Conservation (phyloP, 2,113 vertebrate species). For the Crypturellus undulatus region DNA sequence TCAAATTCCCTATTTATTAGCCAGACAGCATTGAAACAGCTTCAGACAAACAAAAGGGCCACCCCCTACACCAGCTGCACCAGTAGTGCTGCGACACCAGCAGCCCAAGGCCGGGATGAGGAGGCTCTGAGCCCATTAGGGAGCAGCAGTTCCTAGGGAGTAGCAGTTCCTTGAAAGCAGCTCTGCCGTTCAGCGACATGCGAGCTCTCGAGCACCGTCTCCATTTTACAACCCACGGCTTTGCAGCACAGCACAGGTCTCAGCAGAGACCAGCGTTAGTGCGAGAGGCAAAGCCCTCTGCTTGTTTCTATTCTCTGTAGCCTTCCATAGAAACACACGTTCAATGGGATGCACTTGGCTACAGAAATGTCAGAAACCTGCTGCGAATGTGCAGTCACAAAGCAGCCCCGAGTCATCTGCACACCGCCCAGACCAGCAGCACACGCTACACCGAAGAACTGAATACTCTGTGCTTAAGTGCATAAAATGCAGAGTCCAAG, state of each 20-base stretch:
- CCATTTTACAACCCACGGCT: neutral
- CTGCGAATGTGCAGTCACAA: rapidly evolving
- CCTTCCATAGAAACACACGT: neutral
- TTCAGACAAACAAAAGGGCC: neutral
- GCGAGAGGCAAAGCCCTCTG: neutral
- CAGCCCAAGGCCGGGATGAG: rapidly evolving
- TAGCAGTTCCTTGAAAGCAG: neutral
- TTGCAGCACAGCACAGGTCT: neutral
- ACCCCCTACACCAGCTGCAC: rapidly evolving
- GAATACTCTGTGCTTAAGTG: neutral
- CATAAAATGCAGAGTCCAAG: neutral
- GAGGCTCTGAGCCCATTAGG: neutral
- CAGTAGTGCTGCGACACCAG: neutral
- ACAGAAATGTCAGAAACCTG: neutral
- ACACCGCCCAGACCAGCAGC: rapidly evolving
- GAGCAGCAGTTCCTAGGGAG: neutral
- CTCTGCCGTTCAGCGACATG: neutral
- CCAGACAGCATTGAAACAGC: neutral
- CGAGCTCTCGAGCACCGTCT: neutral
- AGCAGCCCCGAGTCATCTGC: neutral
- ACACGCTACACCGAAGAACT: neutral
- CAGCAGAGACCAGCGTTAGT: neutral
- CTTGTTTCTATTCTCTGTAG: neutral
- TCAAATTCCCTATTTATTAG: neutral
- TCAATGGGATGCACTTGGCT: neutral